Evolutionary conservation across 2,113 vertebrate species (phyloP).

Genomic region (Sphyrna mokarran): DNA sequence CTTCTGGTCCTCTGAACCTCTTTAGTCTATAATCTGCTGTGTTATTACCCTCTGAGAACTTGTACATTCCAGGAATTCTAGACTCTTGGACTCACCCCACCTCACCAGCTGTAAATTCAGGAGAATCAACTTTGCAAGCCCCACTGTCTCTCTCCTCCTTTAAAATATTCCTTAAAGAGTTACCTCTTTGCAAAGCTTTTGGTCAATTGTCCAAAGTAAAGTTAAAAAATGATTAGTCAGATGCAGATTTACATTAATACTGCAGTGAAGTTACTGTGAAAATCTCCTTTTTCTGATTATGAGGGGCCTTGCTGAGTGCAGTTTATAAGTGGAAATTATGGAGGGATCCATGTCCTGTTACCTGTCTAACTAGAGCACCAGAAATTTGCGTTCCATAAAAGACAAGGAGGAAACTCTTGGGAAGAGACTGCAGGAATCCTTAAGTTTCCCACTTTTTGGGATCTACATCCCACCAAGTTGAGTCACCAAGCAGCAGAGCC

Average conservation of each 20-base stretch:
- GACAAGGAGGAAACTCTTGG: conserved; percentile 21
- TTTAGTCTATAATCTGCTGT: not conserved
- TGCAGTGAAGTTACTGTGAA: too few relatives aligned
- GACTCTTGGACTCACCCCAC: not conserved
- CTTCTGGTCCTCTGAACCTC: not conserved
- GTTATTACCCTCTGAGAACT: not conserved
- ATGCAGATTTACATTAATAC: too few relatives aligned
- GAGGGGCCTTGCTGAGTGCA: too few relatives aligned
- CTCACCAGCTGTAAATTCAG: not conserved
- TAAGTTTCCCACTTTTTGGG: conserved; percentile 39
- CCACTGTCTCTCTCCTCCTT: not conserved
- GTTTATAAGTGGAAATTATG: too few relatives aligned
- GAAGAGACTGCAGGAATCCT: not conserved
- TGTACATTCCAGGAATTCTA: not conserved
- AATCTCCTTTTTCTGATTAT: too few relatives aligned
- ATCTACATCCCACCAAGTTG: not conserved
- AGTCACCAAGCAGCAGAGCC: too few relatives aligned
- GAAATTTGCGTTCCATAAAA: not conserved
- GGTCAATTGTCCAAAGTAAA: too few relatives aligned
- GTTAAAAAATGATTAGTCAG: too few relatives aligned
- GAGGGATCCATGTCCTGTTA: not conserved
- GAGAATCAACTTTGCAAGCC: not conserved
- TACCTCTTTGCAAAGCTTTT: too few relatives aligned
- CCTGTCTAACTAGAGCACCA: not conserved
- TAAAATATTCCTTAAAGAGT: not conserved